Conservation (phyloP, 2,888 invertebrate species). For the Tachystola acroxantha region DNA sequence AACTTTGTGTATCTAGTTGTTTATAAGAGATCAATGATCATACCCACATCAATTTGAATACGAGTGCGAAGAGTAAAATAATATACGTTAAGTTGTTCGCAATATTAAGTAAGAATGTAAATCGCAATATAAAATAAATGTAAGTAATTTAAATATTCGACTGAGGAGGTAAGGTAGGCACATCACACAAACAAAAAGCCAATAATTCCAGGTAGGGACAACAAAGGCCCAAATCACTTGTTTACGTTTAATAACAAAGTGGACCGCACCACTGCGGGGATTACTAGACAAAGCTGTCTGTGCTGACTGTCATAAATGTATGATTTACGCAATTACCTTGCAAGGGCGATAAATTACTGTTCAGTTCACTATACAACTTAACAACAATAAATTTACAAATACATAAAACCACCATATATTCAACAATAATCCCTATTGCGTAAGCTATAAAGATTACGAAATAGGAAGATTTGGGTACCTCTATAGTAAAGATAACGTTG, state of each 20-base stretch:
- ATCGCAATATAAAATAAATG: too few species aligned
- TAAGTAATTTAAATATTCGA: too few species aligned
- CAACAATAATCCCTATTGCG: constrained; percentile 30
- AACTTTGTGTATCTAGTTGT: too few species aligned
- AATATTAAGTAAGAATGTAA: too few species aligned
- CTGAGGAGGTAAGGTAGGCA: too few species aligned
- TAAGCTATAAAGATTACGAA: constrained; percentile 8
- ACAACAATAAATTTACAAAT: constrained; percentile 25
- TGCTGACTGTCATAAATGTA: constrained; percentile 70
- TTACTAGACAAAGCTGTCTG: constrained; percentile 56
- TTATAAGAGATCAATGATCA: too few species aligned
- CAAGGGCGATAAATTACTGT: constrained; percentile 72
- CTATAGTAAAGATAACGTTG: constrained; percentile 22
- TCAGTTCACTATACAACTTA: constrained; percentile 52
- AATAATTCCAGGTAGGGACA: constrained; percentile 10
- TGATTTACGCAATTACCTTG: constrained; percentile 74
- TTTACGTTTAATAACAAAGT: constrained; percentile 53
- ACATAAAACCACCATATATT: constrained; percentile 4
- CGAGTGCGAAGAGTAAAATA: too few species aligned
- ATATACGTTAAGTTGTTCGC: too few species aligned
- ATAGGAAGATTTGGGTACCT: constrained; percentile 5
- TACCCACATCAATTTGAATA: too few species aligned
- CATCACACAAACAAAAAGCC: too few species aligned
- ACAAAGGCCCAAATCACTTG: constrained; percentile 45
- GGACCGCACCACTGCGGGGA: constrained; percentile 34